Evolutionary conservation across 2,888 invertebrate species (phyloP).

Genomic region (Anorthoa munda): DNA sequence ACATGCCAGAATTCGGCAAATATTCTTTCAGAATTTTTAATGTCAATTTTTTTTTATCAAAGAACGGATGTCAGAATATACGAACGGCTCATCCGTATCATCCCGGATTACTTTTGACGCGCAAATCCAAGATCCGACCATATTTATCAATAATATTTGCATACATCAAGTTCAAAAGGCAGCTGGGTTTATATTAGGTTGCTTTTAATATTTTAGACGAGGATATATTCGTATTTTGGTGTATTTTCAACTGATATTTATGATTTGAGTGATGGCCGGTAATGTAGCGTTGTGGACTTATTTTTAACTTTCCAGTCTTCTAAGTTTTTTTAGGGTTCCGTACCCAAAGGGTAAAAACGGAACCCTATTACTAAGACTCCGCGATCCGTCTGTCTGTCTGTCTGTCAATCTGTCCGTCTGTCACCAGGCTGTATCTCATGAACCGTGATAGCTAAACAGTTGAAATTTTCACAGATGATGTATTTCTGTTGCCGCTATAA

Average conservation of each 20-base stretch:
- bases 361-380: too few species aligned
- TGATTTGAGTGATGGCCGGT: constrained; percentile 17
- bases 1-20: neutral
- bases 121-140: constrained; percentile 24
- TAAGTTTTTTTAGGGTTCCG: too few species aligned
- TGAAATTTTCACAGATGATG: too few species aligned
- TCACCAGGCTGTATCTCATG: too few species aligned
- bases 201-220: constrained; percentile 34
- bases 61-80: neutral
- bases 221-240: constrained; percentile 6
- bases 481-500: too few species aligned
- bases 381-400: too few species aligned
- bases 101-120: constrained; percentile 50
- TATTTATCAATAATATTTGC: constrained; percentile 49
- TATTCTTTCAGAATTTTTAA: neutral
- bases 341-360: too few species aligned
- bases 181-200: constrained; percentile 1
- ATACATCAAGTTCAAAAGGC: constrained; percentile 41
- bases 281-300: neutral
- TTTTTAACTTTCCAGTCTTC: neutral
- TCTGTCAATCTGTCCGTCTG: too few species aligned
- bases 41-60: constrained; percentile 8
- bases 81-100: constrained; percentile 24
- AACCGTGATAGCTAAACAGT: too few species aligned
- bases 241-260: constrained; percentile 16